These are phyloP conservation scores for Calameuta filiformis DNA, from an alignment of 2,888 invertebrate genomes.

Conservation along the genomic window DNA sequence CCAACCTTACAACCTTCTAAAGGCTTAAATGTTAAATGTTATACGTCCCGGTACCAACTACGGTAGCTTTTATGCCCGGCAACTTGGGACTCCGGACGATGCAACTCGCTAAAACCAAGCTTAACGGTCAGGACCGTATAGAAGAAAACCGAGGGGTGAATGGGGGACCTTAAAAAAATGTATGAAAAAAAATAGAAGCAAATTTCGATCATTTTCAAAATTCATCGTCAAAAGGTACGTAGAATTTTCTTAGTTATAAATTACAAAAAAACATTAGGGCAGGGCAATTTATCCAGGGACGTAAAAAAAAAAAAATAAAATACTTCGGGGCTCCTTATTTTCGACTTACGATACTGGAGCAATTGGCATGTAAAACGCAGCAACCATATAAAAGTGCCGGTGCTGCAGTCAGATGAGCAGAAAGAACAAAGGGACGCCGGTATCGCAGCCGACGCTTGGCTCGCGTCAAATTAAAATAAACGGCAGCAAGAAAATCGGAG, in stretches of 20 bases:
- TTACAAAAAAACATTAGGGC: no score
- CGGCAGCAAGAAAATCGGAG: conserved; percentile 52
- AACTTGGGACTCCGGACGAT: conserved; percentile 12
- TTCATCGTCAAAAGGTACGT: no score
- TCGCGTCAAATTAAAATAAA: conserved; percentile 61
- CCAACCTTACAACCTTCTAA: conserved; percentile 66
- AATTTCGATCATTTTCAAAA: no score
- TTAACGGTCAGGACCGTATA: conserved; percentile 7
- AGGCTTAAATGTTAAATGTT: conserved; percentile 66
- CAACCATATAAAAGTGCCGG: conserved; percentile 3
- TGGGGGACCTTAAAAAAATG: not conserved
- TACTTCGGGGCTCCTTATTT: no score
- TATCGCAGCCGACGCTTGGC: conserved; percentile 11
- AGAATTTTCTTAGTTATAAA: no score
- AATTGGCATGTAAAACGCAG: no score
- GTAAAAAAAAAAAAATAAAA: no score
- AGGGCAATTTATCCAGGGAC: no score
- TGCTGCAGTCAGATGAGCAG: conserved; percentile 13
- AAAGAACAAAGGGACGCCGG: conserved; percentile 51
- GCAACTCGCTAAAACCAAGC: conserved; percentile 7
- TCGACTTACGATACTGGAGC: no score
- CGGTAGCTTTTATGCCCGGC: conserved; percentile 62
- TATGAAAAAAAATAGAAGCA: no score
- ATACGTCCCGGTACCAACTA: conserved; percentile 53
- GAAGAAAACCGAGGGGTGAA: not conserved